Percentiles rank a stretch among this genome's conserved stretches.
phyloP scores from a whole-genome alignment of 1,140 invertebrate genomes.

The Cyphomyrmex costatus region DNA sequence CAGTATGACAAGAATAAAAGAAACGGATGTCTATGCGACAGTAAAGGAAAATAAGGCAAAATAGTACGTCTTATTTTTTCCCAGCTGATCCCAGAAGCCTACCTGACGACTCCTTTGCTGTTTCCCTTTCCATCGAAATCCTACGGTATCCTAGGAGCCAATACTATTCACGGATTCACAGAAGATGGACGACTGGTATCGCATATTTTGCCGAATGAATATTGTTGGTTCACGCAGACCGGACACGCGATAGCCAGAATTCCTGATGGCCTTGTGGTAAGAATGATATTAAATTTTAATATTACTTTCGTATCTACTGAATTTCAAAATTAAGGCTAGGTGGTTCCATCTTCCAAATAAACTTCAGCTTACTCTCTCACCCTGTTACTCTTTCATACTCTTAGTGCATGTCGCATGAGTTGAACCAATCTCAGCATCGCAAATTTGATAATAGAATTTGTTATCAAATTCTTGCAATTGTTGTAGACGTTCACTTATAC shows the following conservation, averaged over 20 bases:
- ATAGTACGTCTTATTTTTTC: conserved; percentile 60
- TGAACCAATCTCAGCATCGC: no score
- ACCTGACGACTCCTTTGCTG: conserved; percentile 76
- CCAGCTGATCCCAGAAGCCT: conserved; percentile 79
- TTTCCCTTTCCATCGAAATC: conserved; percentile 75
- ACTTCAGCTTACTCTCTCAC: no score
- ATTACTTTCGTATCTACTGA: not conserved
- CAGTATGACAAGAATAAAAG: conserved; percentile 67
- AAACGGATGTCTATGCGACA: conserved; percentile 67
- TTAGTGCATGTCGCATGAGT: no score
- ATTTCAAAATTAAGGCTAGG: not conserved
- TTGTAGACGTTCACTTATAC: no score
- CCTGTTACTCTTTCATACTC: no score
- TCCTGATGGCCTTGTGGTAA: conserved; percentile 64
- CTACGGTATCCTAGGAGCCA: conserved; percentile 44
- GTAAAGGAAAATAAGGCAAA: conserved; percentile 46
- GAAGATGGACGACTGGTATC: conserved; percentile 68
- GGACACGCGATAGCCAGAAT: conserved; percentile 49
- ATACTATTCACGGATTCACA: conserved; percentile 58
- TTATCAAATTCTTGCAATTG: no score
- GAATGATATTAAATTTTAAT: not conserved
- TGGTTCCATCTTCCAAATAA: no score
- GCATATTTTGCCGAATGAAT: conserved; percentile 73
- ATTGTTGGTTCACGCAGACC: conserved; percentile 71
- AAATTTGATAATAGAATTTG: no score